Base-by-base conservation (phyloP, 2,113 vertebrate species). In the Lontra canadensis region DNA sequence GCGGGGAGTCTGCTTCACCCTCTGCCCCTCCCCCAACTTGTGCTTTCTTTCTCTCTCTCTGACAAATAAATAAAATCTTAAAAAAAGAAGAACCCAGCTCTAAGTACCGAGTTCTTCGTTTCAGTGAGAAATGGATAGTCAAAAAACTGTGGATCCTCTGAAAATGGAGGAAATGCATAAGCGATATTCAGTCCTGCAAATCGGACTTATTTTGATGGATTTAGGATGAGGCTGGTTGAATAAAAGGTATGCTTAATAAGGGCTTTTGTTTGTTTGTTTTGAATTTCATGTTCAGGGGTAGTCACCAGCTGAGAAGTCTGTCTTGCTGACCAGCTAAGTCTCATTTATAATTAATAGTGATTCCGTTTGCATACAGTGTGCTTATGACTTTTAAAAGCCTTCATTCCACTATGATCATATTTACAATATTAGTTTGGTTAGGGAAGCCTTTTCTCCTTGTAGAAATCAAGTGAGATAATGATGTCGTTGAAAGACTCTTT, bases 311-410 rank as follows among this genome's bases (percentile, higher is more conserved):
- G 2, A 96, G 65, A 29, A 83, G 42, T 25, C 67, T 42, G 10
- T 95, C 83, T 61, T 31, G 63, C 71, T 74, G 78, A 94, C 55
- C 44, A 65, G 67, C 52, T 78, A 94, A 81, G n/a, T 93, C 42
- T 93, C 74, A 61, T 97, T 87, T 96, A 81, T 80, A 94, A 96
- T 91, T 92, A 47, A 47, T 78, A 80, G 69, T 80, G 78, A 82
- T 71, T 39, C 25, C 26, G 67, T 84, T 91, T 94, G 57, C 55
- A 92, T 88, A 74, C 61, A 55, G 85, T 25, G 29, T 80, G n/a
- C 90, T 94, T 80, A 90, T 80, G 52, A 94, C 61, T 89, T 95
- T 73, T 20, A 79, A 95, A 94, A 95, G 67, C 49, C 57, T 86
- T 92, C 39, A 55, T 94, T 88, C 52, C 29, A n/a, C 73, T n/a